Conservation (phyloP, 2,888 invertebrate species). For the Ganaspis brasiliensis region DNA sequence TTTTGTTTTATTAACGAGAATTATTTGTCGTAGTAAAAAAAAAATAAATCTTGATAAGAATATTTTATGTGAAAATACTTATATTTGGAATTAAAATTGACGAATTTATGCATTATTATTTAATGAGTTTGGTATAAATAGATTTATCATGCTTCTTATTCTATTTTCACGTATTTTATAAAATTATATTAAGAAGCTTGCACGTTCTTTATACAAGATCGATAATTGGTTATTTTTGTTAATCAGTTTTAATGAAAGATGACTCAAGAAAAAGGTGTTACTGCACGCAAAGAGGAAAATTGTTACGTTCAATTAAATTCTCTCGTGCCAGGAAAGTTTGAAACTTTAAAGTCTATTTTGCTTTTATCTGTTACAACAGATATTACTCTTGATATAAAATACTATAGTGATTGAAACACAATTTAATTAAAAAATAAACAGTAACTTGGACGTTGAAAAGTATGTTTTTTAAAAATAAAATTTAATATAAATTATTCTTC, state of each 20-base stretch:
- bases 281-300: conserved; percentile 18
- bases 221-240: neutral
- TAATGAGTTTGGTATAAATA: no score
- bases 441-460: no score
- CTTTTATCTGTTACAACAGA: conserved; percentile 7
- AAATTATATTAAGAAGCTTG: neutral
- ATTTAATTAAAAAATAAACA: neutral
- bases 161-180: neutral
- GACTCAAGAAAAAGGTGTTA: neutral
- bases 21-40: neutral
- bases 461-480: neutral
- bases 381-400: conserved; percentile 1
- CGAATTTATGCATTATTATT: no score
- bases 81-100: no score
- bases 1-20: neutral
- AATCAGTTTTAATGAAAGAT: neutral
- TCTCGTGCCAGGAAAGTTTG: conserved; percentile 3
- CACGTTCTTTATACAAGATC: neutral
- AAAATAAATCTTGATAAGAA: no score
- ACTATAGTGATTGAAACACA: neutral
- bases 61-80: no score
- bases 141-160: no score
- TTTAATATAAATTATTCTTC: no score
- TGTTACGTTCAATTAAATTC: conserved; percentile 36
- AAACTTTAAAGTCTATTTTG: conserved; percentile 25